phyloP scores from a whole-genome alignment of 2,888 invertebrate species.

The Cybosia mesomella region DNA sequence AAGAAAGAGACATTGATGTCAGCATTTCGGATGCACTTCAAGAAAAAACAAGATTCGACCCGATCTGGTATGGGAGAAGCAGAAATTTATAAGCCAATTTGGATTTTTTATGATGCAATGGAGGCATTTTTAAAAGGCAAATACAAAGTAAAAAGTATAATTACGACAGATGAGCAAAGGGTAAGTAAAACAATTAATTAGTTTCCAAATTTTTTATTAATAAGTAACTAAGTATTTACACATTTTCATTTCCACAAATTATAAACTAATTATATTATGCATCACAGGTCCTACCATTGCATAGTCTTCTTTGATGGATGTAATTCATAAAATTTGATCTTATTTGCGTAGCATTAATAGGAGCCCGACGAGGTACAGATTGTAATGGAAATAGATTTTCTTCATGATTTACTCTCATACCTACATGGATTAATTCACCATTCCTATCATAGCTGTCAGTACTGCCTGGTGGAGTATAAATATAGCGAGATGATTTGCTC shows the following conservation, averaged over 20 bases:
- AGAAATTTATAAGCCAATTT: constrained; percentile 38
- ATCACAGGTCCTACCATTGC: too few relatives aligned
- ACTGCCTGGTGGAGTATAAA: not conserved
- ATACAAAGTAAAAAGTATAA: constrained; percentile 24
- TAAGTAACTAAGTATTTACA: too few relatives aligned
- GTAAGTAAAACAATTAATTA: constrained; percentile 28
- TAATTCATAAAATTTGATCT: not conserved
- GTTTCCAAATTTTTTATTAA: too few relatives aligned
- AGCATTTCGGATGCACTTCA: constrained; percentile 35
- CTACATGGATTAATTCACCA: not conserved
- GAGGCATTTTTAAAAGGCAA: constrained; percentile 35
- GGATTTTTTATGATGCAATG: constrained; percentile 38
- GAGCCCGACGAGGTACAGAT: not conserved
- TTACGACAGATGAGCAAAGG: constrained; percentile 16
- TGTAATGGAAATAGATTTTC: not conserved
- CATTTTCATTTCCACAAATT: too few relatives aligned
- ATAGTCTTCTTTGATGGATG: too few relatives aligned
- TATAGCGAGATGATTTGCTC: not conserved
- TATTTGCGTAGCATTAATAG: not conserved
- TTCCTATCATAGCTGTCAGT: not conserved
- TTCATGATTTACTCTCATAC: not conserved
- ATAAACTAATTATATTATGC: too few relatives aligned
- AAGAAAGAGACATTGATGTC: constrained; percentile 33
- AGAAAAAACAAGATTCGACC: constrained; percentile 36
- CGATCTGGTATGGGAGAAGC: constrained; percentile 31